These are phyloP conservation scores for Tipula confusa DNA, from an alignment of 2,888 invertebrate genomes.

Conservation along the genomic window DNA sequence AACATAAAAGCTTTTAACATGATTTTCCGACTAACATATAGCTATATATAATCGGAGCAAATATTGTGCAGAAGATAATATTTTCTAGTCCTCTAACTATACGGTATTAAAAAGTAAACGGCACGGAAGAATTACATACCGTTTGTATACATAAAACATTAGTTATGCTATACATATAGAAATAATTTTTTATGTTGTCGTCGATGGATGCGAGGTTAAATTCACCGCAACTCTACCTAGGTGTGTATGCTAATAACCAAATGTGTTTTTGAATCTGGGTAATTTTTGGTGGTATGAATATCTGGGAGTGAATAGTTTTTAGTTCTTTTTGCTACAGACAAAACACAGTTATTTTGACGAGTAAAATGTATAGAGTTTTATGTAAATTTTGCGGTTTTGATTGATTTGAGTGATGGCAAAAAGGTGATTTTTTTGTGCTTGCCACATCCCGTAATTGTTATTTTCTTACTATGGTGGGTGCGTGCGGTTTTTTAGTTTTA, in stretches of 20 bases:
- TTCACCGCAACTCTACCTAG: not conserved
- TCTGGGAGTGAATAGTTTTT: not conserved
- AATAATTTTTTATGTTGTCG: not conserved
- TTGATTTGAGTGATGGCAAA: not conserved
- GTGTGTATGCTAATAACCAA: not conserved
- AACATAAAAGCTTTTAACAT: not conserved
- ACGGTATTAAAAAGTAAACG: not conserved
- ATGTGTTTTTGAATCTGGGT: not conserved
- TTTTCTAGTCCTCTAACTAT: not conserved
- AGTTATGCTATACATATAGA: not conserved
- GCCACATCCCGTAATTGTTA: not conserved
- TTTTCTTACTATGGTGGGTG: not conserved
- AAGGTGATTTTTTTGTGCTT: not conserved
- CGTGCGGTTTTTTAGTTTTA: not conserved
- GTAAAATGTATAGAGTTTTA: not conserved
- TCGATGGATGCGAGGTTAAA: not conserved
- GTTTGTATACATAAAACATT: not conserved
- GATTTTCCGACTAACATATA: not conserved
- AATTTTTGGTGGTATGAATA: not conserved
- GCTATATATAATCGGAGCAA: not conserved
- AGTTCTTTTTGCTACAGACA: not conserved
- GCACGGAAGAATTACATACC: not conserved
- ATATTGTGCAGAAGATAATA: too few relatives aligned
- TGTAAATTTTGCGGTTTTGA: slow-evolving; percentile 12
- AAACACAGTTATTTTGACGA: not conserved